Base-by-base conservation (phyloP, 2,113 vertebrate species). In the Pseudolaguvia tuberculata region DNA sequence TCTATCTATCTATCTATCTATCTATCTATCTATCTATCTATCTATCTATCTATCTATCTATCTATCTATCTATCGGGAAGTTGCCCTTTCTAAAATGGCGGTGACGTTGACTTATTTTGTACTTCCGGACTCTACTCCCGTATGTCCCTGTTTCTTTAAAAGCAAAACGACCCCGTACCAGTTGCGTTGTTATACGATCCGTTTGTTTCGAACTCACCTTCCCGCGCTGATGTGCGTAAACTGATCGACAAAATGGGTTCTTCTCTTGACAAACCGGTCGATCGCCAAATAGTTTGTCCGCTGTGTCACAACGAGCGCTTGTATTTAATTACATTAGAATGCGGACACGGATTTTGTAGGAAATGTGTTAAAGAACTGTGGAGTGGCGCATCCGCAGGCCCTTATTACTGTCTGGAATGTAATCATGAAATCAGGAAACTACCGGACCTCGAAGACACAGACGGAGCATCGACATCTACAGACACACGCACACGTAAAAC, bases 321-420 rank as follows among this genome's bases (percentile, higher is more conserved):
- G 23, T 72, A 86, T 0, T 83, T 80, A 2, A 80, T 87, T 45
- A 81, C 53, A 2, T 81, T 92, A 10, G 85, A 70, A 7, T 92
- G 90, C 17, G 74, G 83, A 2, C 91, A 92, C 78, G n/a, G 77
- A 0, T 92, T 90, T 83, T 92, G 91, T 65, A 78, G 59, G 6
- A 70, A 79, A 3, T 92, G 91, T 17, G 85, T 91, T 27, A 82
- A 81, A 9, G 91, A 91, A 71, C 39, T 91, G 18, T 92, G 90
- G 89, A 91, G 89, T 27, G 1, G 73, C 0, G 17, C 56, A 1
- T 81, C 78, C 0, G 39, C 27, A 23, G 91, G 89, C 55, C 89
- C 91, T 3, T 90, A 84, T 82, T 80, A 81, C 10, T 92, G 91
- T 52, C 91, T 89, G 1, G 74, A 88, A 71, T 91, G 85, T 73